A percentile compares a stretch with the other conserved stretches of the same genome.
Conservation (phyloP, 2,113 vertebrate species). For the Capricornis sumatraensis region DNA sequence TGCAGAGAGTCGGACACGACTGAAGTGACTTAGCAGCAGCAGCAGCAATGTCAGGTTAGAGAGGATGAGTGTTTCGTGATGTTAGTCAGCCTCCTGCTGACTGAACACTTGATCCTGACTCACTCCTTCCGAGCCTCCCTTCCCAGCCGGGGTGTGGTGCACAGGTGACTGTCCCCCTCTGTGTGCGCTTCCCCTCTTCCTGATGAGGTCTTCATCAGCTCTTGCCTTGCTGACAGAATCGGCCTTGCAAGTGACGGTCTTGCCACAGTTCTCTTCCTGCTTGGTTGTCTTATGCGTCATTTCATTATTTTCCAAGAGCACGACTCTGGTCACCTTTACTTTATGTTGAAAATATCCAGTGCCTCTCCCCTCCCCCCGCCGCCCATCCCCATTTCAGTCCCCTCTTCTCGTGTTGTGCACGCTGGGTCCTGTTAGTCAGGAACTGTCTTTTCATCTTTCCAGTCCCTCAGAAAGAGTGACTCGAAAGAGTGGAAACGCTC, state of each 20-base stretch:
- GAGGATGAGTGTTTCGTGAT: background rate
- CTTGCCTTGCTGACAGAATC: background rate
- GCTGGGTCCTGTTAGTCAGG: background rate
- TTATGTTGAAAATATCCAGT: background rate
- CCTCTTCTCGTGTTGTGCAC: background rate
- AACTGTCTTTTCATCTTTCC: background rate
- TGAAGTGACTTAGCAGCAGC: too few relatives aligned
- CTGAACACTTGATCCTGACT: background rate
- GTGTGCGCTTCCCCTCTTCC: background rate
- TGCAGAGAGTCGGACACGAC: accelerated
- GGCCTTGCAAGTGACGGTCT: background rate
- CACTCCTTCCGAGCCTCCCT: background rate
- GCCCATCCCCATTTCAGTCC: background rate
- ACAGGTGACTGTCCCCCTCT: background rate
- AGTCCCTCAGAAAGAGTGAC: background rate
- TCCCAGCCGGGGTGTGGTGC: background rate
- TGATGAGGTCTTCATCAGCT: background rate
- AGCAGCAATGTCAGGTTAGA: background rate
- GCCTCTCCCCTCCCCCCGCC: background rate
- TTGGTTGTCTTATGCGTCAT: background rate
- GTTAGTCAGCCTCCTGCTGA: background rate
- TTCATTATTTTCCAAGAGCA: background rate
- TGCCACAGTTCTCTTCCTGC: background rate
- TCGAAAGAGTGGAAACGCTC: background rate
- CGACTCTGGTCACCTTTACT: background rate